Evolutionary conservation across 64 coral and sea anemone genomes (phyloP), one percentile per base, ranked within the genome.

Genomic region (Pocillopora verrucosa): DNA sequence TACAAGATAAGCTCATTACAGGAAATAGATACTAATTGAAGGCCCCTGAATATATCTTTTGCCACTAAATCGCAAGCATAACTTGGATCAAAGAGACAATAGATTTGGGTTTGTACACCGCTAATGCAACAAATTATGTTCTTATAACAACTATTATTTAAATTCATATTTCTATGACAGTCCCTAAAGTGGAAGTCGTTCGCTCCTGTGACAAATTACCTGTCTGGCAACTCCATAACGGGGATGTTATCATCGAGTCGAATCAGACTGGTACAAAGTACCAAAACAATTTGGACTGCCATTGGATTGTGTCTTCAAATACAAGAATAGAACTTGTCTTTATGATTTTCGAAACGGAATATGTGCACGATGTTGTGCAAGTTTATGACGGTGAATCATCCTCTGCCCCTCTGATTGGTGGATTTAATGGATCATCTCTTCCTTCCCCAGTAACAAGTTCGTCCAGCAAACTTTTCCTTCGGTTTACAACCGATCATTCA

Each of bases 311-410:
- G n/a, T 65, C 59, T 64, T 76, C 87, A 9, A 88, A 88, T 56
- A 2, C 87, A 20, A 25, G 24, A 34, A 34, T 82, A 6, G 25
- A 41, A 15, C 41, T 88, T 12, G 35, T 22, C 13, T 88, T 88
- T 22, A 9, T 6, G 10, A 4, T 4, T 63, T 88, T 88, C 20
- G 9, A 37, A 13, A 88, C 74, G 7, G 30, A 88, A 56, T 6
- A 6, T 0, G 76, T 34, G 19, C 22, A 13, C 14, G 87, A 88
- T 58, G 63, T 25, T n/a, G 20, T 88, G 11, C 30, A 78, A 16
- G 74, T 88, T 6, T 88, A 88, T 37, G 75, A 88, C 16, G 87
- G 87, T 41, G 74, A 13, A 63, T 88, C 87, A 22, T 41, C 58
- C 2, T 88, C 87, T 17, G 41, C 75, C 65, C 73, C 25, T 88